Base-by-base conservation (phyloP, 2,888 invertebrate genomes). In the Erebia aethiops region DNA sequence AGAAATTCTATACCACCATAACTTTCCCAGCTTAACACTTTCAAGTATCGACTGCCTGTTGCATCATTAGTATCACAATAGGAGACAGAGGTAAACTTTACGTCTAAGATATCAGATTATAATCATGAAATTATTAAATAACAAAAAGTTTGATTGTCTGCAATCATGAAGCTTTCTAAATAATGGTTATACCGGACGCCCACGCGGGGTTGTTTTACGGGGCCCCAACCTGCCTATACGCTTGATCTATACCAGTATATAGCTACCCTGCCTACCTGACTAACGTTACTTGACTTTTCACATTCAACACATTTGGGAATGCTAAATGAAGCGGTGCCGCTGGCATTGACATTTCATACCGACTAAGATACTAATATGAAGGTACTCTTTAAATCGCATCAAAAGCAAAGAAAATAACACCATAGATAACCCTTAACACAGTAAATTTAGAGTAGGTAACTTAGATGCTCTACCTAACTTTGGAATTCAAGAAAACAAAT, bases 281-380 rank as follows among this genome's bases (percentile, higher is more conserved):
- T 43, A 43, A 11, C 61, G 43, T 43, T 41, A 60, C n/a, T 41
- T 43, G 11, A 43, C 61, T 61, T 61, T 61, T 61, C 41, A 43
- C 61, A 61, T 61, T 61, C 43, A 43, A 43, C 43, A 43, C 43
- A 61, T 43, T 43, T 43, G 61, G 61, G 43, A 5, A 8, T 26
- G 16, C 13, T 61, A 7, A 61, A 43, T 16, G 11, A 61, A n/a
- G 18, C 10, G 16, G 43, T 61, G 43, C 16, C 61, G 4, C 4
- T 61, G 43, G 26, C 43, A 61, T 61, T 60, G 0, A 16, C 13
- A 43, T 43, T 43, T 16, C 41, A 60, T n/a, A 13, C 35, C 18
- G 7, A 43, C 8, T 16, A 41, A 43, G 16, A 52, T 8, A 16
- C 4, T 21, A 26, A 26, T 26, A 4, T 26, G 26, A 26, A 26